Conservation (phyloP, 2,113 vertebrate genomes). For the cat (Felis catus) region DNA sequence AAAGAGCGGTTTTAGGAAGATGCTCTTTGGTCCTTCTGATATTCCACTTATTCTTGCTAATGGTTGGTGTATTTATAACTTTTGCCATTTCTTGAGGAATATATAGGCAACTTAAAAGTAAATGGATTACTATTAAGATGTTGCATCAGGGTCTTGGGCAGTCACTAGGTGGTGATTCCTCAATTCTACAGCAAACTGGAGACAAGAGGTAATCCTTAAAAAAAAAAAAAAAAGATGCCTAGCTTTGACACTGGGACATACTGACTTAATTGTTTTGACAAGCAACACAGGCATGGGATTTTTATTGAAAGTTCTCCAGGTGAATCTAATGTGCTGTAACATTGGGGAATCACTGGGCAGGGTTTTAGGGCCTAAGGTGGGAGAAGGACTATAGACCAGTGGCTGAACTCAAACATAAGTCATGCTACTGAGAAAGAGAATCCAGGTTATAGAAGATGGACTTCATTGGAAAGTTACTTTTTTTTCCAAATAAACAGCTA, state of each 20-base stretch:
- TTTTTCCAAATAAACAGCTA: background rate
- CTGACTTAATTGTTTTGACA: background rate
- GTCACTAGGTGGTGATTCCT: background rate
- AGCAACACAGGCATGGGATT: background rate
- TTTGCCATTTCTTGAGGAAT: background rate
- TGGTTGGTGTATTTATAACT: background rate
- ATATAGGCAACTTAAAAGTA: background rate
- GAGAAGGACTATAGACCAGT: background rate
- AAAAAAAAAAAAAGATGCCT: background rate
- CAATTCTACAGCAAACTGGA: background rate
- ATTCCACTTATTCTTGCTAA: background rate
- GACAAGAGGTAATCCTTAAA: background rate
- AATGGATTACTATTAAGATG: background rate
- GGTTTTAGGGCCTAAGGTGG: background rate
- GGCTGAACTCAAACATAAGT: background rate
- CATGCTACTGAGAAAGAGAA: background rate
- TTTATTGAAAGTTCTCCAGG: background rate
- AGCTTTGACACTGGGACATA: background rate
- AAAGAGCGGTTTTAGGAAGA: background rate
- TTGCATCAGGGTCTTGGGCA: background rate
- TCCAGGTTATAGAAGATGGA: background rate
- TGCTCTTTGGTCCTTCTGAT: background rate
- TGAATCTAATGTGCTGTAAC: background rate
- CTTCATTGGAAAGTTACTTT: background rate
- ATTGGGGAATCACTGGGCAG: background rate